Percentiles rank a stretch among this genome's conserved stretches.
Evolutionary conservation across 2,113 vertebrate species (phyloP).

Genomic region (Pungitius pungitius): DNA sequence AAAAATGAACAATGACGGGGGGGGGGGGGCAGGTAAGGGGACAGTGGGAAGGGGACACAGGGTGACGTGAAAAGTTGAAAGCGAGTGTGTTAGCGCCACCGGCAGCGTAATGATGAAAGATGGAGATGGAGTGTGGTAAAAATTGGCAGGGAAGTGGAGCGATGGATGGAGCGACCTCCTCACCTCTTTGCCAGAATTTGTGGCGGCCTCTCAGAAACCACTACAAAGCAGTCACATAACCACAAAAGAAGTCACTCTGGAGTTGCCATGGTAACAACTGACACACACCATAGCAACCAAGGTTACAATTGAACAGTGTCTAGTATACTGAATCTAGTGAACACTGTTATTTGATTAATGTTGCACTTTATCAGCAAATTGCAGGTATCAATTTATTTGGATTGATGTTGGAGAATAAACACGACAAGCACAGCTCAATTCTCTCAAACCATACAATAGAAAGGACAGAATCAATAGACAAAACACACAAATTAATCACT

Average conservation of each 20-base stretch:
- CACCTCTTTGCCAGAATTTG: constrained; percentile 43
- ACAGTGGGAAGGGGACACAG: constrained; percentile 32
- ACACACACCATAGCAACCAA: constrained; percentile 68
- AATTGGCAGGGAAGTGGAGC: constrained; percentile 39
- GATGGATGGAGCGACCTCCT: constrained; percentile 47
- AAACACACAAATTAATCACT: constrained; percentile 59
- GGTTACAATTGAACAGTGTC: constrained; percentile 56
- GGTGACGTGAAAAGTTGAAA: constrained; percentile 55
- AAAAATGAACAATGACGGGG: constrained; percentile 40
- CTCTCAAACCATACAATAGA: constrained; percentile 22
- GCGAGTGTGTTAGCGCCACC: constrained; percentile 50
- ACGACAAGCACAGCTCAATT: too few species aligned
- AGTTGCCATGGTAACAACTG: constrained; percentile 65
- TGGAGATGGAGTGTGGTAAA: constrained; percentile 42
- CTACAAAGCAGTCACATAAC: constrained; percentile 53
- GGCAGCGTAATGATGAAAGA: constrained; percentile 61
- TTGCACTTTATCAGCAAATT: neutral
- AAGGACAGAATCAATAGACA: constrained; percentile 56
- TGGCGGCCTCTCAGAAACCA: constrained; percentile 37
- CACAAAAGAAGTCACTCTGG: constrained; percentile 52
- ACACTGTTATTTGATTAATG: constrained; percentile 26
- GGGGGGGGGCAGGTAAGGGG: constrained; percentile 39
- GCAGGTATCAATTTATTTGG: neutral
- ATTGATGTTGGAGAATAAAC: neutral
- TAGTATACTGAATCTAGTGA: constrained; percentile 11